Base-by-base conservation (phyloP, 2,888 invertebrate species). In the Automeris io region DNA sequence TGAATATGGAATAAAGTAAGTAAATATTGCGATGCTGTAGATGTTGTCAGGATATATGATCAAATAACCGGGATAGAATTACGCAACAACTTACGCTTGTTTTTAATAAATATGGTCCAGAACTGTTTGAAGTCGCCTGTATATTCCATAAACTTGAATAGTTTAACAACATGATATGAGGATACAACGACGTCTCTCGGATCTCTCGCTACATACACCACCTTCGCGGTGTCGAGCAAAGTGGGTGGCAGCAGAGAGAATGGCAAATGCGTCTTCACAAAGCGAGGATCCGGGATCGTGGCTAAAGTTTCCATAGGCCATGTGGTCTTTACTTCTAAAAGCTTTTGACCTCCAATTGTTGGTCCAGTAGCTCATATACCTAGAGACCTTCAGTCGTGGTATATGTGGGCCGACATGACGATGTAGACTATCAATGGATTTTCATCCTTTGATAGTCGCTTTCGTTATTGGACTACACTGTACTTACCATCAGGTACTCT, bases 131-230 rank as follows among this genome's bases (percentile, higher is more conserved):
- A 91, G 47, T 90, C 88, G 6, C 89, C 88, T 0, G 63, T 51
- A 49, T 88, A 91, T 0, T 89, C 89, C 48, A 89, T 88, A 0
- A 90, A 87, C 33, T 79, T 80, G 40, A 90, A 88, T 2, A 90
- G 66, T 35, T 89, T 79, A 62, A 91, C 91, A 37, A 93, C 87
- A 61, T 93, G 90, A 59, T 91, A 95, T 63, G 88, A 93, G 0
- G 95, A 95, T 0, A 94, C 91, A 0, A 90, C 90, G 0, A 93
- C 91, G 69, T 95, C 95, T 67, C 92, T 92, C 0, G 94, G 93
- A 74, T 95, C 92, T 41, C 95, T 83, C 0, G 92, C 91, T 1
- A 95, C 90, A 57, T 94, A 95, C 36, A 95, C 88, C 1, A 93
- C 75, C 89, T 91, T 59, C 11, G 72, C 43, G 50, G 52, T 42